A percentile compares a stretch with the other conserved stretches of the same genome.
phyloP scores from a whole-genome alignment of 2,113 vertebrate species.

The Halcyon malimbica region DNA sequence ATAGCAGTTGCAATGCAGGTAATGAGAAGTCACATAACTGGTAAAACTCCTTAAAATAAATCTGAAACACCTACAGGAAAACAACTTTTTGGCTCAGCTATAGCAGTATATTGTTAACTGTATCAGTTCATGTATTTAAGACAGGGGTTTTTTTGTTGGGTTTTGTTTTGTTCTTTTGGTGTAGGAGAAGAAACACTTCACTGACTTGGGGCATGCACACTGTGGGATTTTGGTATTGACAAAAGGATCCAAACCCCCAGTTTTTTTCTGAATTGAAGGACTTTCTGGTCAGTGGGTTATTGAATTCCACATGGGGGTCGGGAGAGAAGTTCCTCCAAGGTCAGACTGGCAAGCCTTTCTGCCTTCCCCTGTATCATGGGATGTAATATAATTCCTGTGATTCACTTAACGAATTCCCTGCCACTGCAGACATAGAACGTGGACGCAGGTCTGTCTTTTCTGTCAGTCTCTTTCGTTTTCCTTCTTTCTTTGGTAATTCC shows the following conservation, averaged over 20 bases:
- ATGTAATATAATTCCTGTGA: slow-evolving; percentile 64
- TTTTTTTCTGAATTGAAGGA: neutral
- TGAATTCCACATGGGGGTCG: neutral
- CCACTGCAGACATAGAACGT: neutral
- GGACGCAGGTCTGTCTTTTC: neutral
- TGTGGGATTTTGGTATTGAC: neutral
- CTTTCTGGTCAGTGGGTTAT: neutral
- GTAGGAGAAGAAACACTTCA: neutral
- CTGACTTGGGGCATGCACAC: neutral
- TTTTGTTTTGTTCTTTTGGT: neutral
- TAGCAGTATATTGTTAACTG: neutral
- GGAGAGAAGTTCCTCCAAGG: slow-evolving; percentile 34
- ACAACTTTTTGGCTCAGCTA: neutral
- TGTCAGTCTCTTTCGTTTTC: neutral
- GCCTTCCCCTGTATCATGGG: slow-evolving; percentile 52
- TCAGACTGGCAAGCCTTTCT: slow-evolving; percentile 48
- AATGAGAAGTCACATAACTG: neutral
- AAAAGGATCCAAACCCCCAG: neutral
- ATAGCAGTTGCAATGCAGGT: neutral
- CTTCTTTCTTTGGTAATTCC: neutral
- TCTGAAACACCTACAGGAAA: slow-evolving; percentile 3
- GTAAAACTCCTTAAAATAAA: neutral
- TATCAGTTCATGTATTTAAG: neutral
- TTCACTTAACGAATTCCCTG: slow-evolving; percentile 56
- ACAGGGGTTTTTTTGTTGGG: neutral